These are phyloP conservation scores for Coracopsis vasa DNA, from an alignment of 2,113 vertebrate genomes.

Conservation along the genomic window DNA sequence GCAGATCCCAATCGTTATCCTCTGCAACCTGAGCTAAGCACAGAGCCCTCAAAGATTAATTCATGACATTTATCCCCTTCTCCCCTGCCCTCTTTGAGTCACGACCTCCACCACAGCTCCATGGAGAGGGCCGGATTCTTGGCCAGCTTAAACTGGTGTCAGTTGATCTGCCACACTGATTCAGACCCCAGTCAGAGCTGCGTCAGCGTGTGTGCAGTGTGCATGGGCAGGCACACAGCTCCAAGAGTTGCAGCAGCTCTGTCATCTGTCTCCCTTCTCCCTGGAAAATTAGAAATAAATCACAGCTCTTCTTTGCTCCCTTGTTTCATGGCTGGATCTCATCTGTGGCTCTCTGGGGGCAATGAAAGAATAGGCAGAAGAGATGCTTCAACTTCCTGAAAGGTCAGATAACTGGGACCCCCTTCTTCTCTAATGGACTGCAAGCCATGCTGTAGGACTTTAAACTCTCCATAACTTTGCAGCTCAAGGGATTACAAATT, in stretches of 20 bases:
- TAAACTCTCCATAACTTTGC: constrained; percentile 40
- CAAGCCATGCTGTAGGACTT: constrained; percentile 23
- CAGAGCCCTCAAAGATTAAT: neutral
- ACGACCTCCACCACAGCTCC: neutral
- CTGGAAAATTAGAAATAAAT: neutral
- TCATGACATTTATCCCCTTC: neutral
- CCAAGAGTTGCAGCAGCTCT: neutral
- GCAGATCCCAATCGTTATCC: neutral
- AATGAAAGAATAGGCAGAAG: constrained; percentile 21
- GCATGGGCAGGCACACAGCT: neutral
- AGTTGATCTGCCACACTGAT: neutral
- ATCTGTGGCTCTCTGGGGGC: constrained; percentile 25
- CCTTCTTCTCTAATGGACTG: constrained; percentile 25
- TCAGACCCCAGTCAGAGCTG: fast-evolving
- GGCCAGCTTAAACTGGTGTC: neutral
- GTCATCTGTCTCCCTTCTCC: neutral
- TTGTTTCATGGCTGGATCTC: neutral
- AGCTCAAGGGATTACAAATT: constrained; percentile 49
- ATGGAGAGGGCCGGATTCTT: neutral
- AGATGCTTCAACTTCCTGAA: constrained; percentile 56
- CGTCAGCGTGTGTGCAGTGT: neutral
- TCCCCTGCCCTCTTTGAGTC: neutral
- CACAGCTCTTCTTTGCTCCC: constrained; percentile 2
- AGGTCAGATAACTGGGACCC: constrained; percentile 40
- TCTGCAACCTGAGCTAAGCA: neutral